Conservation (phyloP, 2,113 vertebrate species). For the Channa maculata region DNA sequence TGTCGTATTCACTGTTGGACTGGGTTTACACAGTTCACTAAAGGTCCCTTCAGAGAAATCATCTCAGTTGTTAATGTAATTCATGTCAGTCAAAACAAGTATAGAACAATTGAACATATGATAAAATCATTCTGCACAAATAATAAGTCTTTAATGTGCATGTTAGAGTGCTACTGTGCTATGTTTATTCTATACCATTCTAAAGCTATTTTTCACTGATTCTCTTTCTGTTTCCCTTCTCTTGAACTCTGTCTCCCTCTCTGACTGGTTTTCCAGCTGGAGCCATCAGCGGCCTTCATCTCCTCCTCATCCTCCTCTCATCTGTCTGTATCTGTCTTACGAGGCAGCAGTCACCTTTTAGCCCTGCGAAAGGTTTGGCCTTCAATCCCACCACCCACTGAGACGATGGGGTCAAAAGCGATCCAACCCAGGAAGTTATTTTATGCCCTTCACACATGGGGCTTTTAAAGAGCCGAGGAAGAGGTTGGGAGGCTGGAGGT, state of each 20-base stretch:
- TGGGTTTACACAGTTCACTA: conserved; percentile 6
- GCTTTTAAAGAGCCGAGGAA: conserved; percentile 34
- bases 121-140: no score
- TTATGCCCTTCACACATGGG: conserved; percentile 68
- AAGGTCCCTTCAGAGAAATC: no score
- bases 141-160: no score
- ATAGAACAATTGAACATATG: no score
- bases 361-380: conserved; percentile 41
- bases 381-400: conserved; percentile 55
- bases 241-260: conserved; percentile 9
- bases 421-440: conserved; percentile 69
- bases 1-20: not conserved
- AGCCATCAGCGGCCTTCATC: conserved; percentile 31
- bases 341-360: conserved; percentile 68
- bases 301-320: conserved; percentile 53
- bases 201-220: not conserved
- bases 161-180: no score
- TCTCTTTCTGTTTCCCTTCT: not conserved
- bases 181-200: no score
- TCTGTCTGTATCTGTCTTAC: conserved; percentile 63
- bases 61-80: no score
- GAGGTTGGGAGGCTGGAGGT: conserved; percentile 33
- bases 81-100: no score
- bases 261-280: conserved; percentile 76
- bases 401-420: conserved; percentile 63